Evolutionary conservation across 2,888 invertebrate species (phyloP).

Genomic region (Litoditis marina): DNA sequence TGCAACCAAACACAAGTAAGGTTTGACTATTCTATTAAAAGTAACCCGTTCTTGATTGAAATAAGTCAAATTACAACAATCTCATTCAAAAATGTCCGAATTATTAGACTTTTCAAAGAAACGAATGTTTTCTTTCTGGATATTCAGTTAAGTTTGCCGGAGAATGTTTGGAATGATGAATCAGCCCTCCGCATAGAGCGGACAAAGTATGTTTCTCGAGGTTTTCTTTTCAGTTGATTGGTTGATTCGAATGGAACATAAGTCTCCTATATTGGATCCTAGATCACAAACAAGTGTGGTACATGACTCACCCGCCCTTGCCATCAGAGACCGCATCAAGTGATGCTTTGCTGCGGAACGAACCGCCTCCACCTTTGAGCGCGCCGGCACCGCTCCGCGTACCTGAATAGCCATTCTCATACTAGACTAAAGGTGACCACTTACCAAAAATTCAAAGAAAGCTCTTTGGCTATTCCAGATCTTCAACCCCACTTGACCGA

Average conservation of each 20-base stretch:
- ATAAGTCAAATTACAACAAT: too few species aligned
- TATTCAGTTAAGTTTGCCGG: too few species aligned
- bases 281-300: not conserved
- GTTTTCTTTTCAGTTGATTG: too few species aligned
- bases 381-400: slow-evolving; percentile 40
- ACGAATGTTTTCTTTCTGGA: too few species aligned
- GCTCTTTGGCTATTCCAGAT: not conserved
- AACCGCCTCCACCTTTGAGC: slow-evolving; percentile 38
- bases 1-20: slow-evolving; percentile 12
- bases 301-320: slow-evolving; percentile 31
- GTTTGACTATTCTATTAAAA: not conserved
- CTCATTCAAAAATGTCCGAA: too few species aligned
- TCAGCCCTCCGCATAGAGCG: too few species aligned
- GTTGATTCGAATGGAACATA: too few species aligned
- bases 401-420: slow-evolving; percentile 28
- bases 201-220: too few species aligned
- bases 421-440: not conserved
- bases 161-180: too few species aligned
- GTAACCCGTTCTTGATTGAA: not conserved
- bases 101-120: slow-evolving; percentile 7
- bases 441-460: not conserved
- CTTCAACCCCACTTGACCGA: not conserved
- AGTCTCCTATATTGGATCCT: not conserved
- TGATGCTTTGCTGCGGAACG: slow-evolving; percentile 41
- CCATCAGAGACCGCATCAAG: slow-evolving; percentile 36